These are phyloP conservation scores for Plusia festucae DNA, from an alignment of 2,888 invertebrate genomes.

Conservation along the genomic window DNA sequence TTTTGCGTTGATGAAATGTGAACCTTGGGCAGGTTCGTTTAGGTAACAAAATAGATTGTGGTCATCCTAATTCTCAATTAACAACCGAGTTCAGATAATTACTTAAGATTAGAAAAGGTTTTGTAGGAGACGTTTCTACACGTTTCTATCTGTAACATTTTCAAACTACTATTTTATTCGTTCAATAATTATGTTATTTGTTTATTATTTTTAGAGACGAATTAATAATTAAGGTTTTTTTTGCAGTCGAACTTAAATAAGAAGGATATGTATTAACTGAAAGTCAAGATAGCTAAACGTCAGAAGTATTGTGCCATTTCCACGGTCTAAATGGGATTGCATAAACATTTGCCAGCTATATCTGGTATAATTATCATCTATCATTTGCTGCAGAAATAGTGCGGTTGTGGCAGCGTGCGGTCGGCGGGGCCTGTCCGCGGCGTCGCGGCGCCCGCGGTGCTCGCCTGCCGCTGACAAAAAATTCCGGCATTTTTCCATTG, in stretches of 20 bases:
- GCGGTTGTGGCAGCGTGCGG: slow-evolving; percentile 3
- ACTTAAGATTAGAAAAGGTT: slow-evolving; percentile 1
- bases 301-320: not conserved
- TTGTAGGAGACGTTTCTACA: not conserved
- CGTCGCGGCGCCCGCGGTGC: slow-evolving; percentile 2
- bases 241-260: too few relatives aligned
- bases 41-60: not conserved
- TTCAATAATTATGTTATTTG: not conserved
- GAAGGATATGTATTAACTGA: too few relatives aligned
- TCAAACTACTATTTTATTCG: not conserved
- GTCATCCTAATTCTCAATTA: not conserved
- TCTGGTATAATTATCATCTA: slow-evolving; percentile 30
- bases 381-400: slow-evolving; percentile 21
- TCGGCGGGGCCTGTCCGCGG: slow-evolving; percentile 9
- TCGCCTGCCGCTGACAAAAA: slow-evolving; percentile 53
- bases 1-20: slow-evolving; percentile 4
- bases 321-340: not conserved
- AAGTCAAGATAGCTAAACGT: not conserved
- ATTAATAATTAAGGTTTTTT: too few relatives aligned
- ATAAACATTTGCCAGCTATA: slow-evolving; percentile 8
- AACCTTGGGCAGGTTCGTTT: not conserved
- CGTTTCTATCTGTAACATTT: not conserved
- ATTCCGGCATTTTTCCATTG: slow-evolving; percentile 27
- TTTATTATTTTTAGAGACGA: too few relatives aligned
- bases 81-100: not conserved